A percentile compares a stretch with the other conserved stretches of the same genome.
Conservation (phyloP, 2,113 vertebrate species). For the Morphnarchus princeps region DNA sequence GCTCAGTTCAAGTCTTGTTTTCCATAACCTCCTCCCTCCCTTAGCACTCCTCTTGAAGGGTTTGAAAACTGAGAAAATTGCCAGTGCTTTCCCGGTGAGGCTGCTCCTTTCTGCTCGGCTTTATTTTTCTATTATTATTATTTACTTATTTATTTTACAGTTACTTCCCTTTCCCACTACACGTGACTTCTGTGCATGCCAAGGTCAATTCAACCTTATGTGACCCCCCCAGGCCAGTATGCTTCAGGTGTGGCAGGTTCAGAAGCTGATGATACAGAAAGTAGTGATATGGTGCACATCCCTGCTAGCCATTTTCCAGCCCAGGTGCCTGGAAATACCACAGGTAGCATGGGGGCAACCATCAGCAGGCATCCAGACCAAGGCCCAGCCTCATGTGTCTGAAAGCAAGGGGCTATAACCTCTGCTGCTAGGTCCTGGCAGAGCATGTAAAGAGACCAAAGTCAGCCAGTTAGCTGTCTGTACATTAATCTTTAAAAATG, state of each 20-base stretch:
- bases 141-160: background rate
- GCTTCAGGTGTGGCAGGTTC: background rate
- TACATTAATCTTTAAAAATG: background rate
- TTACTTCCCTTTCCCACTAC: background rate
- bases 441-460: background rate
- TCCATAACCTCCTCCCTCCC: background rate
- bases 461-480: background rate
- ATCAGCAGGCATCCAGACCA: background rate
- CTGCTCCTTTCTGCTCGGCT: background rate
- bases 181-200: background rate
- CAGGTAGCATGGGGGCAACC: background rate
- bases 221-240: background rate
- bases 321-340: background rate
- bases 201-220: background rate
- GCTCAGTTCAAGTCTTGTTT: conserved; percentile 17
- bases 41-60: background rate
- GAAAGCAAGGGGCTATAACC: background rate
- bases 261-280: background rate
- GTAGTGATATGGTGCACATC: background rate
- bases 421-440: background rate
- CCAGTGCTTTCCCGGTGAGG: background rate
- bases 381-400: background rate
- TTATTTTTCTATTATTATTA: background rate
- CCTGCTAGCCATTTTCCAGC: background rate
- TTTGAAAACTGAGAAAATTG: conserved; percentile 9